These are phyloP conservation scores for Cistogaster globosa DNA, from an alignment of 2,888 invertebrate species.

Conservation along the genomic window DNA sequence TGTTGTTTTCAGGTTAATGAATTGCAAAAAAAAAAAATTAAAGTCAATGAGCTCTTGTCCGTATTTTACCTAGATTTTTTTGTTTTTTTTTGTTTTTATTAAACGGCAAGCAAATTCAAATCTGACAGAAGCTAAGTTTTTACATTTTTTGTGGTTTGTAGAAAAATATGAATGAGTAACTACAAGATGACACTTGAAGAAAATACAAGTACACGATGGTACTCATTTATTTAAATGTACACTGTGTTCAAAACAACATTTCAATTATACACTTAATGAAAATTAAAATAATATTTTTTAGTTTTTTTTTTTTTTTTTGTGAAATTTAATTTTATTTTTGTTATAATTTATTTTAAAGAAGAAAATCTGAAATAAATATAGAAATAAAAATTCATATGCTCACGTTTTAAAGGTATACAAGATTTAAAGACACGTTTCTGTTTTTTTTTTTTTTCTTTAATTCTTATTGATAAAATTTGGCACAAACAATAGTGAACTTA, in stretches of 20 bases:
- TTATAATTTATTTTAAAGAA: background rate
- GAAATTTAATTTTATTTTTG: too few species aligned
- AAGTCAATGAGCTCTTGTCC: slow-evolving; percentile 1
- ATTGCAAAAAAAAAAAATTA: slow-evolving; percentile 17
- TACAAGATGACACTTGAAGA: slow-evolving; percentile 39
- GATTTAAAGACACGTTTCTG: slow-evolving; percentile 58
- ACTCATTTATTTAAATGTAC: background rate
- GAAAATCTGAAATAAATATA: slow-evolving; percentile 15
- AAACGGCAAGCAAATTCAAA: background rate
- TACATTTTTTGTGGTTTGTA: slow-evolving; percentile 23
- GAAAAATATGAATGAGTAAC: slow-evolving; percentile 7
- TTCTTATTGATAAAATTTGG: slow-evolving; percentile 47
- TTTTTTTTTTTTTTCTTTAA: too few species aligned
- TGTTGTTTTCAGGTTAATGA: slow-evolving; percentile 21
- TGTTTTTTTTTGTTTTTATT: slow-evolving; percentile 9
- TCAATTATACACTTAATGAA: slow-evolving; percentile 2
- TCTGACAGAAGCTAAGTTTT: slow-evolving; percentile 40
- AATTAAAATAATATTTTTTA: background rate
- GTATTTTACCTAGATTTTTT: slow-evolving; percentile 43
- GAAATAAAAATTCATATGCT: slow-evolving; percentile 59
- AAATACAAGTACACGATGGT: background rate
- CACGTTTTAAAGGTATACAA: slow-evolving; percentile 50
- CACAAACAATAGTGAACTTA: slow-evolving; percentile 46
- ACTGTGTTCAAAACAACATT: background rate
- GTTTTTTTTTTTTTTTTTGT: too few species aligned